Evolutionary conservation across 2,113 vertebrate species (phyloP).

Genomic region (Peromyscus polionotus): DNA sequence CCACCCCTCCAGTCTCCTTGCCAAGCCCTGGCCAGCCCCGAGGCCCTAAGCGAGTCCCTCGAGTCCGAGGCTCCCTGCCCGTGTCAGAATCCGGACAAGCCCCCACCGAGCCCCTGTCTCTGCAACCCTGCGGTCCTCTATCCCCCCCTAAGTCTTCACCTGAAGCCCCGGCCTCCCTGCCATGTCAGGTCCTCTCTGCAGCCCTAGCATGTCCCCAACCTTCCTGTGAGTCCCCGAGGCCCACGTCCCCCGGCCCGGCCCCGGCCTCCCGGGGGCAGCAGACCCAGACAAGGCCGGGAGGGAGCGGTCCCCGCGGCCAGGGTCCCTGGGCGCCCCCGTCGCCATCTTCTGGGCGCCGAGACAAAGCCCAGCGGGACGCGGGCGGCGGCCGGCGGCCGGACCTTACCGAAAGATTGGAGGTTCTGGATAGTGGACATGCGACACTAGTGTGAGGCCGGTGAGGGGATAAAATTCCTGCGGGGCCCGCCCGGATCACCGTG

Average conservation of each 20-base stretch:
- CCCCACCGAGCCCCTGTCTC: neutral
- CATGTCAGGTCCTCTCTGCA: neutral
- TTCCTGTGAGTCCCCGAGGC: neutral
- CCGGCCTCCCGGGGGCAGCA: neutral
- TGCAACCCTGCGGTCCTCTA: neutral
- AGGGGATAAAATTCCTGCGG: conserved; percentile 86
- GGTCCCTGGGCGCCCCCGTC: conserved; percentile 24
- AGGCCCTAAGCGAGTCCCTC: neutral
- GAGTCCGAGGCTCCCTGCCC: neutral
- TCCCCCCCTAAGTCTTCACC: neutral
- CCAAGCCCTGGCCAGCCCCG: neutral
- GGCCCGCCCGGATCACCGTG: conserved; percentile 82
- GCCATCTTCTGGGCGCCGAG: conserved; percentile 79
- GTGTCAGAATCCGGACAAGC: neutral
- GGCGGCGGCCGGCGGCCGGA: neutral
- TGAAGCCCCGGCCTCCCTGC: neutral
- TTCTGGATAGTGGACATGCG: conserved; percentile 97
- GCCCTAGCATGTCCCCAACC: neutral
- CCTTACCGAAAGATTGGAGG: conserved; percentile 94
- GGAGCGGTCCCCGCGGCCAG: neutral
- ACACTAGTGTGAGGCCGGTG: conserved; percentile 89
- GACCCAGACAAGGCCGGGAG: neutral
- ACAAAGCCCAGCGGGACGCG: conserved; percentile 72
- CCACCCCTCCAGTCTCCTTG: neutral
- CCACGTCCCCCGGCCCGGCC: too few relatives aligned